Evolutionary conservation across 2,797 vertebrate species (phyloP).

Genomic region (Acrocephalus scirpaceus): DNA sequence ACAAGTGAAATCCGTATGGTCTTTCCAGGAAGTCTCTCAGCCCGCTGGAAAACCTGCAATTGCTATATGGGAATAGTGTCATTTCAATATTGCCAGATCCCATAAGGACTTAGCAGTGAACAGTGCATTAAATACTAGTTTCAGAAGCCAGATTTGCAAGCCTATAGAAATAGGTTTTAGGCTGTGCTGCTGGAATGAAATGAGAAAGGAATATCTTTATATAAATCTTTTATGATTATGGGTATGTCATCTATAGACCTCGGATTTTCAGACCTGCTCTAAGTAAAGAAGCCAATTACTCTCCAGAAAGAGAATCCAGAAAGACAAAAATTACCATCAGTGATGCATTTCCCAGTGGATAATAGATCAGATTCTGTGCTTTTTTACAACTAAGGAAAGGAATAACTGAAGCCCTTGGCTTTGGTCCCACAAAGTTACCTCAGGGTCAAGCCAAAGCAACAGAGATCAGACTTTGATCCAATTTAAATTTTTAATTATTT

Average conservation of each 20-base stretch:
- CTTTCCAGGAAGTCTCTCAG: conserved; percentile 30
- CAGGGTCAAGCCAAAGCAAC: not conserved
- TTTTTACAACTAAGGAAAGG: not conserved
- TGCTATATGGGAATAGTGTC: not conserved
- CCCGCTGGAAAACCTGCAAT: conserved; percentile 33
- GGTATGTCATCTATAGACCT: conserved; percentile 52
- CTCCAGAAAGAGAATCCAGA: not conserved
- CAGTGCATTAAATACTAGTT: conserved; percentile 3
- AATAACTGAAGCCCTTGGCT: not conserved
- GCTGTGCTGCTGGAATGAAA: conserved; percentile 52
- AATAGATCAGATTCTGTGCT: not conserved
- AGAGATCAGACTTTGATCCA: not conserved
- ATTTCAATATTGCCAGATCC: conserved; percentile 21
- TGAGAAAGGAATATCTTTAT: conserved; percentile 68
- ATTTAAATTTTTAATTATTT: not conserved
- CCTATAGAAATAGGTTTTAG: conserved; percentile 74
- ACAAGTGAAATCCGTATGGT: conserved; percentile 12
- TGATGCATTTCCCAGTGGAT: not conserved
- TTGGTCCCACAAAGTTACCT: not conserved
- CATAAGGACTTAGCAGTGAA: conserved; percentile 50
- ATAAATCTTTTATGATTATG: conserved; percentile 74
- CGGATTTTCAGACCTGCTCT: conserved; percentile 62
- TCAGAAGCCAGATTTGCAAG: conserved; percentile 78
- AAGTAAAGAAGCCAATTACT: conserved; percentile 62
- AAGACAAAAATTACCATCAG: conserved; percentile 55